Conservation (phyloP, 2,888 invertebrate species). For the Philonicus albiceps region DNA sequence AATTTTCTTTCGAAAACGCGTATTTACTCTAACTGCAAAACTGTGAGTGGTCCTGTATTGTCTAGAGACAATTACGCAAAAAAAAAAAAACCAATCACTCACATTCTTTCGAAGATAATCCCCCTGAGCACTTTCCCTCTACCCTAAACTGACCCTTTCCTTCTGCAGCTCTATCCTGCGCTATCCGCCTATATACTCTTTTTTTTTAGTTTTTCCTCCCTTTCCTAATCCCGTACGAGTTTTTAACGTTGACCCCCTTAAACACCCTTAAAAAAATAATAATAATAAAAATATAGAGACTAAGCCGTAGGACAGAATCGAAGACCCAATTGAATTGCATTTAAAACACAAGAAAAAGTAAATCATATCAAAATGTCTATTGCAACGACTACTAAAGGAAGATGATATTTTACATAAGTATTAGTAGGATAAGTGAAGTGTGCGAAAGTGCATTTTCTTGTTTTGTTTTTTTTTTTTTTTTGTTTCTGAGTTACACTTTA, state of each 20-base stretch:
- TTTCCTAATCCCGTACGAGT: background rate
- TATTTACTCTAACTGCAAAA: background rate
- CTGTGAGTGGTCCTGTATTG: background rate
- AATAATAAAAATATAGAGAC: background rate
- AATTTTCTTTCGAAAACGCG: background rate
- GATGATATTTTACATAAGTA: constrained; percentile 36
- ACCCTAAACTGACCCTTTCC: background rate
- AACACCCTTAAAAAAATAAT: background rate
- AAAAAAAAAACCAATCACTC: too few relatives aligned
- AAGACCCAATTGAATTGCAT: constrained; percentile 20
- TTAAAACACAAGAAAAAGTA: constrained; percentile 46
- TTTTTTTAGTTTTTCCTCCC: background rate
- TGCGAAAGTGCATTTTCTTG: background rate
- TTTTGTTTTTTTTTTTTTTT: background rate
- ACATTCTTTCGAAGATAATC: background rate
- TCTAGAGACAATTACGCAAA: background rate
- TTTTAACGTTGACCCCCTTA: background rate
- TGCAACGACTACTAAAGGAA: constrained; percentile 50
- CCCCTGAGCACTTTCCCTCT: background rate
- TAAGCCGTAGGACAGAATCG: background rate
- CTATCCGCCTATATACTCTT: background rate
- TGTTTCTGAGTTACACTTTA: background rate
- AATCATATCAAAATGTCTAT: constrained; percentile 53
- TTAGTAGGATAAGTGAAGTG: constrained; percentile 26
- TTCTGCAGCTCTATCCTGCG: background rate